A percentile compares a stretch with the other conserved stretches of the same genome.
Conservation (phyloP, 2,888 invertebrate species). For the Coremacera marginata region DNA sequence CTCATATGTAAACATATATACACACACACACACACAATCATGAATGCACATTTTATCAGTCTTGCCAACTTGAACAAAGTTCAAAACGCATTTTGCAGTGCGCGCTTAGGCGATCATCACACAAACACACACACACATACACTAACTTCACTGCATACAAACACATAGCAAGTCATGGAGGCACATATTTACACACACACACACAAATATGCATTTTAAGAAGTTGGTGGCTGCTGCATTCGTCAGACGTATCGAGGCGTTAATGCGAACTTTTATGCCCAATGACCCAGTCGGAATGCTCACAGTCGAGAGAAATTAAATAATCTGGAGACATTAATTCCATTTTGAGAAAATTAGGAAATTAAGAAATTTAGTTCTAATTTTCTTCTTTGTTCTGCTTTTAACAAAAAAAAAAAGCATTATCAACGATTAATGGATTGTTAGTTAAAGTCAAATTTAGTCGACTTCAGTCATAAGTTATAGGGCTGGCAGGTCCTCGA, state of each 20-base stretch:
- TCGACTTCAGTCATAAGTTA: no score
- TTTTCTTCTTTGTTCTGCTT: no score
- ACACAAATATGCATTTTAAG: conserved; percentile 3
- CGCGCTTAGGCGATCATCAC: neutral
- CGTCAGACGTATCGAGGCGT: conserved; percentile 42
- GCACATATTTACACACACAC: neutral
- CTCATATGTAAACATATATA: neutral
- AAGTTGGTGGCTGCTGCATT: neutral
- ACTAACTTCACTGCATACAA: neutral
- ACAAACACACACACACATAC: neutral
- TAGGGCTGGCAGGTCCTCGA: no score
- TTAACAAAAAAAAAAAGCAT: no score
- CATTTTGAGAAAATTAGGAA: no score
- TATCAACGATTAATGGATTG: no score
- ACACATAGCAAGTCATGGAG: neutral
- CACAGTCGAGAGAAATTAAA: neutral
- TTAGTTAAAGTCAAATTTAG: no score
- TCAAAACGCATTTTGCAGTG: conserved; percentile 41
- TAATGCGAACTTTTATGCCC: conserved; percentile 45
- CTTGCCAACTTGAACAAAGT: conserved; percentile 45
- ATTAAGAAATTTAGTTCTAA: no score
- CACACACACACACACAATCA: neutral
- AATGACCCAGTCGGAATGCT: conserved; percentile 10
- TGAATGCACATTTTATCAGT: conserved; percentile 40
- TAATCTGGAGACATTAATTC: no score